phyloP scores from a whole-genome alignment of 2,797 vertebrate species.

The Gila robusta region DNA sequence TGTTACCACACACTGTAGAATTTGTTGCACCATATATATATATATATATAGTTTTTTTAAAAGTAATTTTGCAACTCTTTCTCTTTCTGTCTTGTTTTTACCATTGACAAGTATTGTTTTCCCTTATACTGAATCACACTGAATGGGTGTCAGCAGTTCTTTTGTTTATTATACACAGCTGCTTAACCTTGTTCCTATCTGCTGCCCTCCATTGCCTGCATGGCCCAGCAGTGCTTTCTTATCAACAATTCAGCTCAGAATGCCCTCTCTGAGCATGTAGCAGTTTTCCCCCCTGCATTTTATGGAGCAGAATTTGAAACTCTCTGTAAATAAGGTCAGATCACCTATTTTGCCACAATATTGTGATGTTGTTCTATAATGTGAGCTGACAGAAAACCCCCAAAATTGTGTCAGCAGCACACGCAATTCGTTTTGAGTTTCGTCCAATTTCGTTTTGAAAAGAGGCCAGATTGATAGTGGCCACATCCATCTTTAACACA shows the following conservation, averaged over 20 bases:
- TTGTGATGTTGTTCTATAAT: slow-evolving; percentile 8
- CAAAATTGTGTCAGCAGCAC: slow-evolving; percentile 9
- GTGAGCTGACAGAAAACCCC: not conserved
- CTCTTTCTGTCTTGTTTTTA: not conserved
- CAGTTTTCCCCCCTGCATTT: not conserved
- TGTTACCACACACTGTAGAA: not conserved
- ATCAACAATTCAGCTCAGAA: slow-evolving; percentile 30
- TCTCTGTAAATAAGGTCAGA: slow-evolving; percentile 10
- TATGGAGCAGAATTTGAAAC: slow-evolving; percentile 1
- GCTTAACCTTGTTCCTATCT: slow-evolving; percentile 37
- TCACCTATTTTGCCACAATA: not conserved
- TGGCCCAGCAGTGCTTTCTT: slow-evolving; percentile 22
- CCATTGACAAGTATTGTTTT: not conserved
- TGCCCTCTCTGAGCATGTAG: not conserved
- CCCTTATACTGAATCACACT: not conserved
- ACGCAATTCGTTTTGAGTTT: not conserved
- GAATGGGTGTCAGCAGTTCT: not conserved
- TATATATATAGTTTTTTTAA: not conserved
- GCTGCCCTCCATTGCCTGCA: not conserved
- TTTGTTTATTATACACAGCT: slow-evolving; percentile 29
- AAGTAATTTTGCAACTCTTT: not conserved
- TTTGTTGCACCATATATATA: no score
- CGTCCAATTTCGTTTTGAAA: slow-evolving; percentile 1
- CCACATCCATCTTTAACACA: slow-evolving; percentile 10
- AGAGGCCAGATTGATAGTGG: not conserved